Base-by-base conservation (phyloP, 2,113 vertebrate species). In the Gila orcuttii region DNA sequence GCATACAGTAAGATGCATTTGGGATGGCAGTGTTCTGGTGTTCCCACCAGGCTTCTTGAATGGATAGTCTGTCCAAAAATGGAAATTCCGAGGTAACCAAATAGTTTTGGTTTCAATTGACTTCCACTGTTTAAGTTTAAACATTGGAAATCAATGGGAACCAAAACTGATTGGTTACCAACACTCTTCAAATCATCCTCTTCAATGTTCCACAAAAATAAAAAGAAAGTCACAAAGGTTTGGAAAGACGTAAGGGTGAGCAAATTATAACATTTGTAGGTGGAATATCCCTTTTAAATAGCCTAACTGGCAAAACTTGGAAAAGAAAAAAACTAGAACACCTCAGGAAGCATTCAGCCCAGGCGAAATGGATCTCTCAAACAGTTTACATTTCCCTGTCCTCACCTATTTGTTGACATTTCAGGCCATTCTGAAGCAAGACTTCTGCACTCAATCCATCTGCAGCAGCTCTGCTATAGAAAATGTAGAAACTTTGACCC, bases 361-460 rank as follows among this genome's bases (percentile, higher is more conserved):
- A 28, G 36, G 25, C 52, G 60, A 77, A 60, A 47, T 3, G 45
- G 62, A 71, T 82, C 83, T 55, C 4, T 68, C 12, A 75, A 55
- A 78, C 78, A 45, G 57, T 60, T 52, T 79, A 69, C 13, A 33
- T 66, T 45, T 23, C n/a, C 78, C 23, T 80, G 17, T 80, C 66
- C 39, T 78, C 76, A 74, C 82, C n/a, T 12, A 36, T 15, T n/a
- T 73, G 79, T 88, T 88, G 85, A 88, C 73, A 71, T 86, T 83
- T 79, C 73, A 82, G 73, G 25, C 83, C 50, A 82, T 85, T 82
- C 69, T 8, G 42, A 69, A 79, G 23, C 74, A 42, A 69, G 69
- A 36, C 50, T 33, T 87, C 23, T 80, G 42, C 50, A 39, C 19
- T 1, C 55, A 28, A 47, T 85, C 59, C 11, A 88, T 85, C 74